These are phyloP conservation scores for Megalurothrips usitatus DNA, from an alignment of 2,888 invertebrate species.

Conservation along the genomic window DNA sequence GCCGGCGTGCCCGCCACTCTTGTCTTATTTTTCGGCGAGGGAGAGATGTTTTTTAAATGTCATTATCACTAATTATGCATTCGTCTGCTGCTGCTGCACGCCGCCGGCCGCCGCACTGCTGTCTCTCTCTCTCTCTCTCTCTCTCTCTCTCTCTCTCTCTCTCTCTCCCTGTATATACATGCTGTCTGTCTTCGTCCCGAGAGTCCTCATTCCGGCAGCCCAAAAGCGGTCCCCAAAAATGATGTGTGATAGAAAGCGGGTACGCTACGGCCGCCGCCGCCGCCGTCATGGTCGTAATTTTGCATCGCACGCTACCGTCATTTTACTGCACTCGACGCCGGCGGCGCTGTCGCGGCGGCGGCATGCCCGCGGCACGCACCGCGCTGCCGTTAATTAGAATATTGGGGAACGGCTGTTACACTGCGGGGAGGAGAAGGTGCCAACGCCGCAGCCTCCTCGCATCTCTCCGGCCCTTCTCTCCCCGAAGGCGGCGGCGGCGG, in stretches of 20 bases:
- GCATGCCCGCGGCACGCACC: neutral
- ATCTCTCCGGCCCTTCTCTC: neutral
- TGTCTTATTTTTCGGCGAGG: constrained; percentile 19
- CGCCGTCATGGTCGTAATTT: constrained; percentile 21
- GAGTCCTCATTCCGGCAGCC: neutral
- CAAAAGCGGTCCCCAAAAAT: neutral
- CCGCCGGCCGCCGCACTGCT: neutral
- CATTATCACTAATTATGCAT: constrained; percentile 27
- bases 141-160: neutral
- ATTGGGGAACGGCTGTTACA: no score
- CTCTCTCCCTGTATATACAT: neutral
- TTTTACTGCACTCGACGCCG: neutral
- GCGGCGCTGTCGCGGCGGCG: neutral
- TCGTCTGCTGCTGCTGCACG: neutral
- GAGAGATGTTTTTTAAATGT: constrained; percentile 18
- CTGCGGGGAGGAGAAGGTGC: no score
- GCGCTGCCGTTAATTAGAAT: no score
- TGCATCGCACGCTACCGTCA: constrained; percentile 4
- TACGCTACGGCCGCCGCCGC: neutral
- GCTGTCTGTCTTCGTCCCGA: neutral
- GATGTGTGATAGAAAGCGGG: constrained; percentile 23
- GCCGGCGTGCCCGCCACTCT: neutral
- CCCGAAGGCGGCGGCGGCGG: neutral
- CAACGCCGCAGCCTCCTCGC: no score
- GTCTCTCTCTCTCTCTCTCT: neutral